A percentile compares a stretch with the other conserved stretches of the same genome.
Conservation (phyloP, 2,888 invertebrate species). For the Bombylius major region DNA sequence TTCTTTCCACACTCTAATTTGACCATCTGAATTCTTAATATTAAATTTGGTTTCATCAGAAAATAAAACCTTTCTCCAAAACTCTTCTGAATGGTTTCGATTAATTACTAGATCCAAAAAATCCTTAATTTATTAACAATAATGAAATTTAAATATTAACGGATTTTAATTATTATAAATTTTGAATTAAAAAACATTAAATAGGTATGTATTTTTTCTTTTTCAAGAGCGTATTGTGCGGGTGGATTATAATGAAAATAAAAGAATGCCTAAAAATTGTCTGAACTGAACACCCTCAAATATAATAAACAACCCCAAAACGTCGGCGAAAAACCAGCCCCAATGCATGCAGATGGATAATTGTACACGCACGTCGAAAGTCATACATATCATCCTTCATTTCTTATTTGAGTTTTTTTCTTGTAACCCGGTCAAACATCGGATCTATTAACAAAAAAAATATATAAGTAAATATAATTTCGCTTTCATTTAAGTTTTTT, state of each 20-base stretch:
- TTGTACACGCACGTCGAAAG: neutral
- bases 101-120: too few relatives aligned
- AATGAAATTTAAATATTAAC: too few relatives aligned
- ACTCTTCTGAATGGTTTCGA: too few relatives aligned
- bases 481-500: neutral
- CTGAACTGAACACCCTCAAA: neutral
- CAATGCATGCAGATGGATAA: neutral
- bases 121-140: too few relatives aligned
- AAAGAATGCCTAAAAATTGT: too few relatives aligned
- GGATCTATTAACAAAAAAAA: slow-evolving; percentile 4
- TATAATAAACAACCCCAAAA: neutral
- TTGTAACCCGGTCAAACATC: slow-evolving; percentile 2
- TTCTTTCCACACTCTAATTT: neutral
- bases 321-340: neutral
- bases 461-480: slow-evolving; percentile 1
- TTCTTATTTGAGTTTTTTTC: slow-evolving; percentile 5
- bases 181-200: too few relatives aligned
- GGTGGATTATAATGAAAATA: too few relatives aligned
- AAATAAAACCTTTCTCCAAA: neutral
- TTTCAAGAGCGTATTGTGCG: too few relatives aligned
- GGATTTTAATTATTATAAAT: too few relatives aligned
- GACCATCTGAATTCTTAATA: neutral
- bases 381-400: slow-evolving; percentile 1
- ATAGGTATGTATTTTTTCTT: too few relatives aligned
- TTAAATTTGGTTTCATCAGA: neutral